These are phyloP conservation scores for Erynnis tages DNA, from an alignment of 2,888 invertebrate genomes.

Conservation along the genomic window DNA sequence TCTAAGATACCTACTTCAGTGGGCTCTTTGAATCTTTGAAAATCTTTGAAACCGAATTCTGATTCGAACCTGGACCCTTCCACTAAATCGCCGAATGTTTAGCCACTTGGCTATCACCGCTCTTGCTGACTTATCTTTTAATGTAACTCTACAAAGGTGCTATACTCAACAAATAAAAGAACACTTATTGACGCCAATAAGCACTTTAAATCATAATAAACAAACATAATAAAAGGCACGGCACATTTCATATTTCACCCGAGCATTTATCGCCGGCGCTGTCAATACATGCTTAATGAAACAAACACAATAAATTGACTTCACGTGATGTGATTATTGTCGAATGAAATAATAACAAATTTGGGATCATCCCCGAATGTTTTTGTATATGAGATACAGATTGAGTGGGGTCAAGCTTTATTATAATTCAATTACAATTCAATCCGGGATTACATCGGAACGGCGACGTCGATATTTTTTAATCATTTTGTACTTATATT, in stretches of 20 bases:
- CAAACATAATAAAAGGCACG: slow-evolving; percentile 14
- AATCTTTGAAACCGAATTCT: too few relatives aligned
- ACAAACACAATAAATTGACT: slow-evolving; percentile 44
- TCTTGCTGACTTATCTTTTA: too few relatives aligned
- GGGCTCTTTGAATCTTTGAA: too few relatives aligned
- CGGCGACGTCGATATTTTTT: too few relatives aligned
- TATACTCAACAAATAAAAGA: too few relatives aligned
- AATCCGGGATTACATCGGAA: background rate
- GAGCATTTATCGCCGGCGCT: slow-evolving; percentile 23
- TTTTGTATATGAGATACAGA: background rate
- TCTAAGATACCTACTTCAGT: too few relatives aligned
- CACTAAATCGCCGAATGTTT: too few relatives aligned
- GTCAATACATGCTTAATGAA: slow-evolving; percentile 37
- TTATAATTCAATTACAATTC: background rate
- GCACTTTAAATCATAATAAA: slow-evolving; percentile 18
- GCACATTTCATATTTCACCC: slow-evolving; percentile 29
- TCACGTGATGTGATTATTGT: slow-evolving; percentile 33
- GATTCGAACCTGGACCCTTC: too few relatives aligned
- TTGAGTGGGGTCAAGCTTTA: background rate
- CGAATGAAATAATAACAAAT: slow-evolving; percentile 22
- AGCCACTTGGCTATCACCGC: too few relatives aligned
- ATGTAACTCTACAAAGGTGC: too few relatives aligned
- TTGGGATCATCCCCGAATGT: slow-evolving; percentile 7
- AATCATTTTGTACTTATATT: too few relatives aligned
- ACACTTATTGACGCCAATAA: too few relatives aligned